These are phyloP conservation scores for Heliconius hortense DNA, from an alignment of 2,888 invertebrate genomes.

Conservation along the genomic window DNA sequence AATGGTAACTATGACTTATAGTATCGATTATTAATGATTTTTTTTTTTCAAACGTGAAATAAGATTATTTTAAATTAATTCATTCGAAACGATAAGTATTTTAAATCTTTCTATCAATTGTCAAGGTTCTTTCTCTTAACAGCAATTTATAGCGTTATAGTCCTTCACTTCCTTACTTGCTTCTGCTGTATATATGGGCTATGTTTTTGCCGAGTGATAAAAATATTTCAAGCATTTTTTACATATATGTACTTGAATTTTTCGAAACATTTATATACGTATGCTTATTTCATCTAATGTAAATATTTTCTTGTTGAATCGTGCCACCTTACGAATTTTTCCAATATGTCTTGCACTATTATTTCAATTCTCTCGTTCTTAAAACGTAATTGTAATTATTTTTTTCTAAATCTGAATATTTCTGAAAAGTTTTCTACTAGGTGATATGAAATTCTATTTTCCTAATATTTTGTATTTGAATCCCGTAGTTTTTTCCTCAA, in stretches of 20 bases:
- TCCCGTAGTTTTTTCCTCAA: conserved; percentile 71
- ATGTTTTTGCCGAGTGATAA: conserved; percentile 52
- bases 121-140: conserved; percentile 14
- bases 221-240: conserved; percentile 44
- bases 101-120: neutral
- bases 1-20: neutral
- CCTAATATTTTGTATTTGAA: conserved; percentile 76
- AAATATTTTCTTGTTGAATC: conserved; percentile 42
- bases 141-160: conserved; percentile 43
- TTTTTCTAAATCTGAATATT: conserved; percentile 52
- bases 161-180: conserved; percentile 54
- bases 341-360: conserved; percentile 42
- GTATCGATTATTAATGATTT: neutral
- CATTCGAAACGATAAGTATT: neutral
- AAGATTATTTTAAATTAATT: neutral
- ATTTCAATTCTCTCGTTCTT: conserved; percentile 40
- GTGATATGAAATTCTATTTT: conserved; percentile 73
- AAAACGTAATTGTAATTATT: conserved; percentile 6
- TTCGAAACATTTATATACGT: conserved; percentile 61
- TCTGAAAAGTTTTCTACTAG: conserved; percentile 72
- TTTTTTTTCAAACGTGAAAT: neutral
- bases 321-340: conserved; percentile 39
- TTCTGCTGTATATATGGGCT: conserved; percentile 63
- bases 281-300: conserved; percentile 42
- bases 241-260: conserved; percentile 55